A percentile compares a stretch with the other conserved stretches of the same genome.
These are phyloP conservation scores for Rutpela maculata DNA, from an alignment of 2,888 invertebrate genomes.

Conservation along the genomic window DNA sequence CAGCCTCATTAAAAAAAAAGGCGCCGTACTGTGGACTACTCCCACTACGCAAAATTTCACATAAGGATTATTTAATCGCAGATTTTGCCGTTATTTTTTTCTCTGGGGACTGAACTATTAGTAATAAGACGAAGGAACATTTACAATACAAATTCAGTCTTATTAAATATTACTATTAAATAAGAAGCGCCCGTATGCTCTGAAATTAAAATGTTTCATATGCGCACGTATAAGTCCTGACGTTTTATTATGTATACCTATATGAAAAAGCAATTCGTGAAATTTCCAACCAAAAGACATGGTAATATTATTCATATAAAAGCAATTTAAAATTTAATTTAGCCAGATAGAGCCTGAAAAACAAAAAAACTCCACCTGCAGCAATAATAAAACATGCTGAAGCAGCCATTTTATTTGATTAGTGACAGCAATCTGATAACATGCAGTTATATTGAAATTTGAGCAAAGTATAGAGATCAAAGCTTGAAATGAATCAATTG, in stretches of 20 bases:
- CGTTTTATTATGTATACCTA: slow-evolving; percentile 8
- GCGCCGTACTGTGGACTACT: no score
- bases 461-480: slow-evolving; percentile 51
- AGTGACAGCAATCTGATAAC: slow-evolving; percentile 31
- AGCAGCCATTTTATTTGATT: slow-evolving; percentile 41
- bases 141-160: no score
- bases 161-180: no score
- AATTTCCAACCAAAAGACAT: slow-evolving; percentile 22
- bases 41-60: no score
- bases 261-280: slow-evolving; percentile 12
- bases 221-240: background rate
- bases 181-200: no score
- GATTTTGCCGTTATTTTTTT: no score
- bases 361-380: slow-evolving; percentile 20
- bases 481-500: slow-evolving; percentile 56
- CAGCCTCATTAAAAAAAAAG: no score
- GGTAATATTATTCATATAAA: slow-evolving; percentile 41
- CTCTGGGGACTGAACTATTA: no score
- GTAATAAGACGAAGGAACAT: no score
- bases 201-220: background rate
- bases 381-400: slow-evolving; percentile 29
- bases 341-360: slow-evolving; percentile 25
- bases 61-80: no score
- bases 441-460: slow-evolving; percentile 45
- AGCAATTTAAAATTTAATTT: slow-evolving; percentile 49